phyloP scores from a whole-genome alignment of 2,797 vertebrate species.

The Amphiprion clarkii region DNA sequence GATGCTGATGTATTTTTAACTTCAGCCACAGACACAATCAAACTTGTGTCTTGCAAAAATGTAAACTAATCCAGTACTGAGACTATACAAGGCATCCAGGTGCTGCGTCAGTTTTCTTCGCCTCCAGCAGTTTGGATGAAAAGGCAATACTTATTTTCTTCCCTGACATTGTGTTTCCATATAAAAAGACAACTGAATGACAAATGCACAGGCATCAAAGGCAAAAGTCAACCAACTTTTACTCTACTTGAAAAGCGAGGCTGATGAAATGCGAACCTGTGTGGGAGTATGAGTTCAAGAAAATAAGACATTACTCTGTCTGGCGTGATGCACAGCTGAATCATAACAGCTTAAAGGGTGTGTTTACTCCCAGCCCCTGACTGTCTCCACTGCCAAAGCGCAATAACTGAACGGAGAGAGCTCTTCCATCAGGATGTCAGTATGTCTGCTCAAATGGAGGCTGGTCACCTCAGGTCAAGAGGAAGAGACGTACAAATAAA shows the following conservation, averaged over 20 bases:
- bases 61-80: no score
- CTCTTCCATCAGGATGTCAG: conserved; percentile 40
- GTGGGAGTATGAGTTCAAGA: background rate
- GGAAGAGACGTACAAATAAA: conserved; percentile 7
- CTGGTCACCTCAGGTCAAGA: conserved; percentile 21
- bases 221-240: conserved; percentile 3
- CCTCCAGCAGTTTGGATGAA: background rate
- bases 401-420: conserved; percentile 30
- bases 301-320: background rate
- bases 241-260: conserved; percentile 11
- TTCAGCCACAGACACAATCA: no score
- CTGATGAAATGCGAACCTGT: conserved; percentile 34
- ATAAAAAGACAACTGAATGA: conserved; percentile 3
- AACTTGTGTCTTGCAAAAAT: no score
- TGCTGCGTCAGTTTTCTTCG: background rate
- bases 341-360: conserved; percentile 26
- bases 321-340: conserved; percentile 24
- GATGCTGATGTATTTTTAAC: no score
- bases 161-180: background rate
- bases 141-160: no score
- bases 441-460: conserved; percentile 14
- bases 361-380: conserved; percentile 15
- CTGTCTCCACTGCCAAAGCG: conserved; percentile 20
- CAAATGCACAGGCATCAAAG: conserved; percentile 21
- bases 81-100: no score